Base-by-base conservation (phyloP, 2,888 invertebrate genomes). In the Melangyna quadrimaculata region DNA sequence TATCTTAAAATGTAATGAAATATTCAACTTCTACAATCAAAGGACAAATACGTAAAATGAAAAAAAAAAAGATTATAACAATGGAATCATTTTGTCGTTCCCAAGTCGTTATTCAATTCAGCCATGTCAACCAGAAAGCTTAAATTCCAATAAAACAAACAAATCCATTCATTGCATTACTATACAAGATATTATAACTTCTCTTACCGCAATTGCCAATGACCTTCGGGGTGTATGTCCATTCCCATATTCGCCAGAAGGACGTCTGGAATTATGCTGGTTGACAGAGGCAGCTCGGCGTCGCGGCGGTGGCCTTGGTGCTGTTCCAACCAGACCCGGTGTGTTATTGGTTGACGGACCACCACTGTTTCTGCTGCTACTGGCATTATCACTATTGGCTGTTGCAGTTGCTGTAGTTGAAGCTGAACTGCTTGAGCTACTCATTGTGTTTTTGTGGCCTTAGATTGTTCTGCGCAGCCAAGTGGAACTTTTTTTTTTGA, bases 251-350 rank as follows among this genome's bases (percentile, higher is more conserved):
- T 90, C 90, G 74, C 87, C 87, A 24, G 88, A 88, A 29, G 88
- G 80, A 29, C 75, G 82, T 51, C 88, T 88, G 14, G 88, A 88
- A 87, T 89, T 90, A 87, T 89, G 89, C 55, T 90, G 90, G 59
- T 90, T 89, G 73, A 91, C 90, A 45, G 92, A 91, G 48, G 90
- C 89, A 57, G 92, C 90, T 27, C 92, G 90, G 29, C 92, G 90
- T 19, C 92, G 90, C 7, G 92, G 92, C 75, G 92, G 92, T 71
- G 92, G 91, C 73, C 91, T 90, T 87, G 92, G 91, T 87, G 89
- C 90, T 73, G 90, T 89, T 59, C 83, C 88, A 45, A 87, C 88
- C 17, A 78, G 45, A 14, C 79, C 74, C 24, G 27, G 51, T 37
- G 59, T 59, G 67, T 84, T 67, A 40, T 57, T 78, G 24, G 14